Percentiles rank a stretch among this genome's conserved stretches.
Evolutionary conservation across 1,140 invertebrate species (phyloP).

Genomic region (Anastrepha ludens): DNA sequence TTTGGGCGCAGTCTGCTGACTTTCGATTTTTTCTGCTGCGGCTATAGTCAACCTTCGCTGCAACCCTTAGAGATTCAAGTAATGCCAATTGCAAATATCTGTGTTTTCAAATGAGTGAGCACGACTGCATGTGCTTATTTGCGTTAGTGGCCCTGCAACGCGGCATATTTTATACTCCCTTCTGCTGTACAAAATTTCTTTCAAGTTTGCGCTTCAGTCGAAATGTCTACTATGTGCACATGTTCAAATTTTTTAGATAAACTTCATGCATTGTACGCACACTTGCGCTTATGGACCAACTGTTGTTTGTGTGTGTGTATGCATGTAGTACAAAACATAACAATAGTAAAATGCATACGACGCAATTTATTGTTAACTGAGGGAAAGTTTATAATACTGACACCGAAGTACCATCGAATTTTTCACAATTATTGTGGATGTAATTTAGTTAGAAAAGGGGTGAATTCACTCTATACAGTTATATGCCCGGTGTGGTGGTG

Average conservation of each 20-base stretch:
- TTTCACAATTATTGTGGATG: neutral
- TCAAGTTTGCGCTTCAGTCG: neutral
- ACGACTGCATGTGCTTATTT: neutral
- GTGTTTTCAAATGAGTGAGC: neutral
- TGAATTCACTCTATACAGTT: neutral
- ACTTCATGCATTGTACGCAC: neutral
- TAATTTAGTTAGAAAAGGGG: neutral
- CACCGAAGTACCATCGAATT: neutral
- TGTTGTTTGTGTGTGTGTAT: neutral
- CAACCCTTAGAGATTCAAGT: slow-evolving; percentile 13
- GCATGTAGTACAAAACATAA: neutral
- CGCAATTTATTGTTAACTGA: neutral
- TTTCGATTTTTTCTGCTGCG: neutral
- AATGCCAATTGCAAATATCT: neutral
- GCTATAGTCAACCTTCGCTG: neutral
- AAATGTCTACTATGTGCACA: slow-evolving; percentile 9
- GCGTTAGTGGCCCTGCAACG: neutral
- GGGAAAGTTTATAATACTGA: neutral
- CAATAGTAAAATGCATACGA: neutral
- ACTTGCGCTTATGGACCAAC: neutral
- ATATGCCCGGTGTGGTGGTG: neutral
- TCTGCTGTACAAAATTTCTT: neutral
- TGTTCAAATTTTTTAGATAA: slow-evolving; percentile 19
- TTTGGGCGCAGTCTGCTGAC: slow-evolving; percentile 36
- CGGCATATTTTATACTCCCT: neutral